phyloP scores from a whole-genome alignment of 1,140 invertebrate genomes.

The Cylas formicarius region DNA sequence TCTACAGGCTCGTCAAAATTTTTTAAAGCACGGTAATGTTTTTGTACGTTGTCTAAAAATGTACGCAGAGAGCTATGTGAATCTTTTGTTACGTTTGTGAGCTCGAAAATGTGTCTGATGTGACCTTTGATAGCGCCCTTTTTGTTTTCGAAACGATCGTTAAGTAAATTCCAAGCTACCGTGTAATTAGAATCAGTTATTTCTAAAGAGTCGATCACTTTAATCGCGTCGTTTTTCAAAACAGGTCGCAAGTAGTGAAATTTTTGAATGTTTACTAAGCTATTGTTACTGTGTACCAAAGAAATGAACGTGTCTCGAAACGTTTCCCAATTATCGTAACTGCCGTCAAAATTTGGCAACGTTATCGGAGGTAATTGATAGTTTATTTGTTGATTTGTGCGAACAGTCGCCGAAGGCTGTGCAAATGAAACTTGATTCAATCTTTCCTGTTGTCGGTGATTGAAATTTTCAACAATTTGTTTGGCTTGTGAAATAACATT shows the following conservation, averaged over 20 bases:
- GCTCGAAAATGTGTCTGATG: conserved; percentile 16
- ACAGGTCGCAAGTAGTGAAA: conserved; percentile 33
- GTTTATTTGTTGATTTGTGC: too few species aligned
- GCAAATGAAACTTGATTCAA: too few species aligned
- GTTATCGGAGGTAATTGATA: too few species aligned
- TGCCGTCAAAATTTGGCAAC: conserved; percentile 32
- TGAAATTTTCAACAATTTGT: too few species aligned
- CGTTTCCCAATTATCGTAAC: conserved; percentile 30
- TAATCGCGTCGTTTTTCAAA: conserved; percentile 29
- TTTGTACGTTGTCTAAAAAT: conserved; percentile 11
- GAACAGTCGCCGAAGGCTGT: too few species aligned
- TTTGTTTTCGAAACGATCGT: conserved; percentile 34
- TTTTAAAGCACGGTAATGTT: conserved; percentile 16
- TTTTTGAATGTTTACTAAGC: conserved; percentile 29
- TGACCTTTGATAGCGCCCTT: conserved; percentile 24
- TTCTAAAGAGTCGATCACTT: conserved; percentile 31
- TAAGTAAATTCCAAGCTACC: conserved; percentile 33
- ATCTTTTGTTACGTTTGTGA: conserved; percentile 14
- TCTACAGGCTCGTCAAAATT: conserved; percentile 13
- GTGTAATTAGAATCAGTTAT: conserved; percentile 31
- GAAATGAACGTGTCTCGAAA: conserved; percentile 35
- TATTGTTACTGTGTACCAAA: conserved; percentile 29
- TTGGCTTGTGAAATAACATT: too few species aligned
- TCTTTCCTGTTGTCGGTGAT: too few species aligned
- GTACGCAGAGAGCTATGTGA: conserved; percentile 7